Conservation (phyloP, 2,113 vertebrate genomes). For the Platichthys stellatus region DNA sequence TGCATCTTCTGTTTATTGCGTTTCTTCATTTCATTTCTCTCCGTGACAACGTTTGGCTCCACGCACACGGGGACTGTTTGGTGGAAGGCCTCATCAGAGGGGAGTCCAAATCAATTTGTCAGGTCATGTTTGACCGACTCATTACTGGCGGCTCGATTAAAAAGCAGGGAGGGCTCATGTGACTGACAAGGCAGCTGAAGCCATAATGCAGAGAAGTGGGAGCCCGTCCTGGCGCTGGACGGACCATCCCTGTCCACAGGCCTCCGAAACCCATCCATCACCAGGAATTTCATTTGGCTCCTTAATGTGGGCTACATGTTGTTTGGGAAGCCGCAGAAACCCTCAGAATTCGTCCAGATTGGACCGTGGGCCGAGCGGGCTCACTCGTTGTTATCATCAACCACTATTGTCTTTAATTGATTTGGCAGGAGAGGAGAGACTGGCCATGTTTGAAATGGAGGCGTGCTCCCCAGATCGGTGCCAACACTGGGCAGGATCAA, state of each 20-base stretch:
- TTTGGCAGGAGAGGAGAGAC: conserved; percentile 69
- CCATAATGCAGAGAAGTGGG: conserved; percentile 72
- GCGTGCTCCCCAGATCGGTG: conserved; percentile 51
- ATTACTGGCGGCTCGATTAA: conserved; percentile 74
- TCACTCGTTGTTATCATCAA: conserved; percentile 73
- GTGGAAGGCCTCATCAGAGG: conserved; percentile 69
- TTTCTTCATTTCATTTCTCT: conserved; percentile 61
- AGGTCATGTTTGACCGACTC: conserved; percentile 71
- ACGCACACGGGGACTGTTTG: conserved; percentile 42
- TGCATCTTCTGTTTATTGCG: conserved; percentile 67
- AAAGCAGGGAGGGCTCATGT: conserved; percentile 64
- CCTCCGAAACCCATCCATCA: conserved; percentile 79
- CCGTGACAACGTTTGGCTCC: conserved; percentile 56
- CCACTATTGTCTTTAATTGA: conserved; percentile 71
- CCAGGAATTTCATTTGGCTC: conserved; percentile 70
- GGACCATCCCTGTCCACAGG: conserved; percentile 56
- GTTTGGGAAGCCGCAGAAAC: conserved; percentile 70
- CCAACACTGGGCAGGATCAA: conserved; percentile 79
- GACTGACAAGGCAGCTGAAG: conserved; percentile 81
- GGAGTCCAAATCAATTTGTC: conserved; percentile 82
- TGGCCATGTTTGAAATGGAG: conserved; percentile 59
- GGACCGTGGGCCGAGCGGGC: conserved; percentile 43
- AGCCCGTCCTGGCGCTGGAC: conserved; percentile 64
- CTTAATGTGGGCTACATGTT: conserved; percentile 71
- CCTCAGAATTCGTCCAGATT: conserved; percentile 64